These are phyloP conservation scores for Pseudopleuronectes americanus DNA, from an alignment of 2,797 vertebrate genomes.

Conservation along the genomic window DNA sequence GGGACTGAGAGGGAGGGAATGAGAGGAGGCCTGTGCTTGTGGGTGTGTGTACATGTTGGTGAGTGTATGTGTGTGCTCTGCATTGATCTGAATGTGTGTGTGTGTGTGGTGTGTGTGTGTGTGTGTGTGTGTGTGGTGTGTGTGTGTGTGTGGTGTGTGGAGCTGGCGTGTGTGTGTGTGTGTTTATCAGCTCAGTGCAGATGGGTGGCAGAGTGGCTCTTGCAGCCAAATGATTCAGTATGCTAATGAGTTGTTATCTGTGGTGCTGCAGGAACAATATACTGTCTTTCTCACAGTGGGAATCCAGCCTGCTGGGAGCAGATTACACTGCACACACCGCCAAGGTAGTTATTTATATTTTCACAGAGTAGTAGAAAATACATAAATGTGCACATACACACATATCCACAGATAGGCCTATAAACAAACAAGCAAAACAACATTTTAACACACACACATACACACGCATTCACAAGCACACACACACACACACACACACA, in stretches of 20 bases:
- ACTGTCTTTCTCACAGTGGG: slow-evolving; percentile 84
- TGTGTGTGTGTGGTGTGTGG: slow-evolving; percentile 10
- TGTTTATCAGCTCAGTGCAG: slow-evolving; percentile 85
- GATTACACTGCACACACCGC: slow-evolving; percentile 84
- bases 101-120: slow-evolving; percentile 20
- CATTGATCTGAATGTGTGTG: slow-evolving; percentile 30
- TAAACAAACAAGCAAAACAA: slow-evolving; percentile 73
- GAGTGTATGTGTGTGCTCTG: slow-evolving; percentile 6
- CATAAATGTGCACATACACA: slow-evolving; percentile 68
- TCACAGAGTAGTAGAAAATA: slow-evolving; percentile 77
- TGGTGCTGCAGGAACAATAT: slow-evolving; percentile 84
- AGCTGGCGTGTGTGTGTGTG: slow-evolving; percentile 44
- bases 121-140: slow-evolving; percentile 18
- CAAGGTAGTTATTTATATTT: slow-evolving; percentile 86
- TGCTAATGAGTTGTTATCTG: slow-evolving; percentile 87
- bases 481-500: slow-evolving; percentile 48
- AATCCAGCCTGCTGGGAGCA: slow-evolving; percentile 82
- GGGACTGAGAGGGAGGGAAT: slow-evolving; percentile 64
- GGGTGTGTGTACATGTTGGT: slow-evolving; percentile 18
- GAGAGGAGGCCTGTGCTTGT: slow-evolving; percentile 50
- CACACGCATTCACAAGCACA: slow-evolving; percentile 48
- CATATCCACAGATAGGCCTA: slow-evolving; percentile 63
- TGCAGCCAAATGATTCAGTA: slow-evolving; percentile 86
- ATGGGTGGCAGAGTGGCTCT: slow-evolving; percentile 85
- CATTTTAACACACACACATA: slow-evolving; percentile 59